These are phyloP conservation scores for Falco concolor DNA, from an alignment of 2,797 vertebrate species.

Conservation along the genomic window DNA sequence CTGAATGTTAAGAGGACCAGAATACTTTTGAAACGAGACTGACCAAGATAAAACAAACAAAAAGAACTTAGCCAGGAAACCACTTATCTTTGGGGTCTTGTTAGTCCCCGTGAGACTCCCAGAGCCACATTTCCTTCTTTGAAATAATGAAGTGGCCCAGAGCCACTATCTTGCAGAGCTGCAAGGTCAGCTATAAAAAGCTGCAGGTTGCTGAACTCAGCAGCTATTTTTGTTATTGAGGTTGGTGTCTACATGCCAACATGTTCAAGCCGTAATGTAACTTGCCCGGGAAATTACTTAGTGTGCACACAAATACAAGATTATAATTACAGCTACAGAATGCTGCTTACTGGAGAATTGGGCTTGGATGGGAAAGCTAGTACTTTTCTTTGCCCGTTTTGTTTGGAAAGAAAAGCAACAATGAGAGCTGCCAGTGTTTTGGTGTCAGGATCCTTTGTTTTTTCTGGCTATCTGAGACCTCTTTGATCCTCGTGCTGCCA, in stretches of 20 bases:
- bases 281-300: constrained; percentile 58
- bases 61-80: constrained; percentile 25
- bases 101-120: constrained; percentile 3
- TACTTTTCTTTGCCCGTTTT: constrained; percentile 46
- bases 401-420: constrained; percentile 56
- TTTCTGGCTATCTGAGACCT: constrained; percentile 47
- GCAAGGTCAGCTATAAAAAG: constrained; percentile 58
- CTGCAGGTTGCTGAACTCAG: constrained; percentile 57
- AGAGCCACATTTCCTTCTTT: constrained; percentile 13
- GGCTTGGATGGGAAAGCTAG: constrained; percentile 33
- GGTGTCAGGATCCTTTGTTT: constrained; percentile 57
- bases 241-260: constrained; percentile 17
- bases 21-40: constrained; percentile 20
- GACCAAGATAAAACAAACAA: neutral
- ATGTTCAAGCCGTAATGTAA: constrained; percentile 23
- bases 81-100: constrained; percentile 39
- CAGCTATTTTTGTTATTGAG: constrained; percentile 58
- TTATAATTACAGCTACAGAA: constrained; percentile 64
- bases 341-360: constrained; percentile 38
- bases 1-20: neutral
- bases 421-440: constrained; percentile 60
- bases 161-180: constrained; percentile 36
- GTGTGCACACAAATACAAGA: constrained; percentile 36
- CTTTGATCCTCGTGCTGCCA: constrained; percentile 41
- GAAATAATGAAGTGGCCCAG: constrained; percentile 44